Percentiles rank a stretch among this genome's conserved stretches.
These are phyloP conservation scores for Hyla sarda DNA, from an alignment of 2,113 vertebrate genomes.

Conservation along the genomic window DNA sequence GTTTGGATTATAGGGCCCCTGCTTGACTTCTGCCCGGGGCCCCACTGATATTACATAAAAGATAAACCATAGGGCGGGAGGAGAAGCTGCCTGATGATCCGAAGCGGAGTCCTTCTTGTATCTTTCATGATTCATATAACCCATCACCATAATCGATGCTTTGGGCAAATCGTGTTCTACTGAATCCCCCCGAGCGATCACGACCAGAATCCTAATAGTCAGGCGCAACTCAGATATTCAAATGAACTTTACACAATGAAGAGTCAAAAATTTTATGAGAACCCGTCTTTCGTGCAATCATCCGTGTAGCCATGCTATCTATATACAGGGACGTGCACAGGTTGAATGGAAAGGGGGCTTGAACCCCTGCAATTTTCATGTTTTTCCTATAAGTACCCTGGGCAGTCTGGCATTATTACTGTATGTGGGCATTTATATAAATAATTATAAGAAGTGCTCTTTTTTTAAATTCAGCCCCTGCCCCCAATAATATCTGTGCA, in stretches of 20 bases:
- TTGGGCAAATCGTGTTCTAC: background rate
- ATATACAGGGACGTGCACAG: too few relatives aligned
- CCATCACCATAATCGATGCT: background rate
- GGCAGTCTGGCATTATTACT: too few relatives aligned
- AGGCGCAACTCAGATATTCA: background rate
- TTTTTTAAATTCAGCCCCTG: too few relatives aligned
- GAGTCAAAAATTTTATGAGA: background rate
- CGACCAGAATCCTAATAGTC: background rate
- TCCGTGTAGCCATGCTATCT: too few relatives aligned
- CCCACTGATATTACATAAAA: background rate
- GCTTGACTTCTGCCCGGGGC: background rate
- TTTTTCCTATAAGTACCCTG: too few relatives aligned
- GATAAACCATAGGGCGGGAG: background rate
- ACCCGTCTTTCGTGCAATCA: too few relatives aligned
- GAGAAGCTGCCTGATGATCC: background rate
- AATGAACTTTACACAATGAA: constrained; percentile 4
- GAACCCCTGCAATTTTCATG: too few relatives aligned
- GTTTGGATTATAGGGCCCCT: background rate
- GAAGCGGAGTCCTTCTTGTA: background rate
- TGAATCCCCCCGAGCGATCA: constrained; percentile 15
- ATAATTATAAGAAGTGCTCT: too few relatives aligned
- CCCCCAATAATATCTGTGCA: too few relatives aligned
- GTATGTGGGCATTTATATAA: too few relatives aligned
- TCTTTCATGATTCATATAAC: background rate
- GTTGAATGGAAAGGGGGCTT: too few relatives aligned